Conservation (phyloP, 1,140 invertebrate genomes). For the Magallana ariakensis region DNA sequence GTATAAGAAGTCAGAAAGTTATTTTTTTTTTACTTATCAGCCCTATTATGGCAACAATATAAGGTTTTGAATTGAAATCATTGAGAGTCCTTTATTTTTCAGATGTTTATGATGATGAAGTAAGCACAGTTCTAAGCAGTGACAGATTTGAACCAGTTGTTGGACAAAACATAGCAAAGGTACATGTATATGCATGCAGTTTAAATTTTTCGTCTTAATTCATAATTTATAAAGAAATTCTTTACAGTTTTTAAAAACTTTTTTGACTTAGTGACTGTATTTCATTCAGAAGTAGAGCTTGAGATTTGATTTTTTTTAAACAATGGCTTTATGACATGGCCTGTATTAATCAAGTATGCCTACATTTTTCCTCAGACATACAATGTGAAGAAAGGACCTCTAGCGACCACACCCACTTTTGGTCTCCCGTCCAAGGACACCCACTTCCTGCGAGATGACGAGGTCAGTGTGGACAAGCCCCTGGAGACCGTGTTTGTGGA, state of each 20-base stretch:
- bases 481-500: constrained; percentile 67
- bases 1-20: too few relatives aligned
- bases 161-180: constrained; percentile 5
- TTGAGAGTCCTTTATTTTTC: background rate
- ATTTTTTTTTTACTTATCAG: too few relatives aligned
- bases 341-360: too few relatives aligned
- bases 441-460: constrained; percentile 71
- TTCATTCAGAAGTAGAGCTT: too few relatives aligned
- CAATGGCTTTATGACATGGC: too few relatives aligned
- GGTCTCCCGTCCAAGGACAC: constrained; percentile 73
- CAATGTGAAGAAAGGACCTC: constrained; percentile 48
- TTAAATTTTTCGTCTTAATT: too few relatives aligned
- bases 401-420: constrained; percentile 62
- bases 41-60: too few relatives aligned
- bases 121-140: constrained; percentile 23
- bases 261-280: too few relatives aligned
- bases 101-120: constrained; percentile 39
- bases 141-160: background rate
- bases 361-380: constrained; percentile 50
- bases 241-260: too few relatives aligned
- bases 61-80: too few relatives aligned
- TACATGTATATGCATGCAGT: background rate
- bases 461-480: constrained; percentile 63
- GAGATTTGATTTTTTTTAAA: too few relatives aligned
- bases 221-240: too few relatives aligned